Percentiles rank a stretch among this genome's conserved stretches.
These are phyloP conservation scores for Enteromius unitaeniatus DNA, from an alignment of 2,797 vertebrate genomes.

Conservation along the genomic window DNA sequence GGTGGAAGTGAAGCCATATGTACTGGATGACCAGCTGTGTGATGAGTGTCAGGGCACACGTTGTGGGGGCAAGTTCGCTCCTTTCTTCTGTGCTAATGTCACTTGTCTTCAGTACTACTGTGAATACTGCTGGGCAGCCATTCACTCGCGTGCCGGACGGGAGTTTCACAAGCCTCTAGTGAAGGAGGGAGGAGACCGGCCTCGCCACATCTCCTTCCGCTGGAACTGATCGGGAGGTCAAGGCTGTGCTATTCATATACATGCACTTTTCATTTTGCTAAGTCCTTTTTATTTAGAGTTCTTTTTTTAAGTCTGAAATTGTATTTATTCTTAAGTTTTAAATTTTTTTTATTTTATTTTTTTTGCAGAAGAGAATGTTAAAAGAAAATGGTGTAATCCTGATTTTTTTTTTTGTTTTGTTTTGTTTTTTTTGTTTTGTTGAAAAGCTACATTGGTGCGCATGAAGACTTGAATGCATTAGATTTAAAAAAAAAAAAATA, in stretches of 20 bases:
- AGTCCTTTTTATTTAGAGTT: slow-evolving; percentile 72
- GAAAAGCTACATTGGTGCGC: slow-evolving; percentile 77
- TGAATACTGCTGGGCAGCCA: slow-evolving; percentile 99
- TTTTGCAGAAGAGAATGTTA: slow-evolving; percentile 58
- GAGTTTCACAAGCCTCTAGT: slow-evolving; percentile 99
- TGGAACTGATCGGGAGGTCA: slow-evolving; percentile 89
- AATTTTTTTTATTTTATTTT: slow-evolving; percentile 51
- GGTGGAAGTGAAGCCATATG: slow-evolving; percentile 99
- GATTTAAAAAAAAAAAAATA: slow-evolving; percentile 71
- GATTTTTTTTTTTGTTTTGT: slow-evolving; percentile 21
- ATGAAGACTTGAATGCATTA: slow-evolving; percentile 85
- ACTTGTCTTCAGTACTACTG: slow-evolving; percentile 99
- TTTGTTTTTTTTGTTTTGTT: slow-evolving; percentile 52
- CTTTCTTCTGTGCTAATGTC: slow-evolving; percentile 99
- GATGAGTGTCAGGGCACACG: slow-evolving; percentile 99
- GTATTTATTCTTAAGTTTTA: slow-evolving; percentile 68
- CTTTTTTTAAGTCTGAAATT: slow-evolving; percentile 63
- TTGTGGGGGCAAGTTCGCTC: slow-evolving; percentile 98
- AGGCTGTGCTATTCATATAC: slow-evolving; percentile 85
- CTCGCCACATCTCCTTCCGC: slow-evolving; percentile 99
- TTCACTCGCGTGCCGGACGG: slow-evolving; percentile 96
- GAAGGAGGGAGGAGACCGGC: slow-evolving; percentile 98
- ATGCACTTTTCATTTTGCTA: slow-evolving; percentile 95
- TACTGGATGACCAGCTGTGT: slow-evolving; percentile 99
- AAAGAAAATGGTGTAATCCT: slow-evolving; percentile 73